A percentile compares a stretch with the other conserved stretches of the same genome.
These are phyloP conservation scores for Embidobia sp. DNA, from an alignment of 2,888 invertebrate genomes.

Conservation along the genomic window DNA sequence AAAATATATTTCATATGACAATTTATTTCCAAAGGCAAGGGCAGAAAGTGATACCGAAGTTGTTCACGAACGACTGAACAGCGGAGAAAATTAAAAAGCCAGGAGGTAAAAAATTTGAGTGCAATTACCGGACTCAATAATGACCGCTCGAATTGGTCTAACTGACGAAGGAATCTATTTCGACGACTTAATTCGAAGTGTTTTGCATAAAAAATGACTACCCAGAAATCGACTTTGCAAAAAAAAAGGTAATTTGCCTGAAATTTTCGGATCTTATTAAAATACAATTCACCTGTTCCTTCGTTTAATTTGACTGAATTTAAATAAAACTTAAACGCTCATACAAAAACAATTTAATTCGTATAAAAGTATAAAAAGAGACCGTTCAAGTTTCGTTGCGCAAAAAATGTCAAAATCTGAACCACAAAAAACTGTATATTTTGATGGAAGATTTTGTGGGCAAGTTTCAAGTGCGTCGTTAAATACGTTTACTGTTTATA, in stretches of 20 bases:
- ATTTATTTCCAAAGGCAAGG: slow-evolving; percentile 14
- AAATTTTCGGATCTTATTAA: no score
- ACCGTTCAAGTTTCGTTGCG: no score
- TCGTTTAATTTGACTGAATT: no score
- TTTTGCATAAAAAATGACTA: slow-evolving; percentile 19
- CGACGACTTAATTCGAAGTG: slow-evolving; percentile 22
- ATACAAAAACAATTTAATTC: no score
- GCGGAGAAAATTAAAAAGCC: slow-evolving; percentile 8
- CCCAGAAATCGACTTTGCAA: no score
- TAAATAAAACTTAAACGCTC: no score
- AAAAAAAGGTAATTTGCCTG: no score
- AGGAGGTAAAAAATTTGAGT: slow-evolving; percentile 11
- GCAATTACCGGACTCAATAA: slow-evolving; percentile 27
- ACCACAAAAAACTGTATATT: no score
- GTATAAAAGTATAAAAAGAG: no score
- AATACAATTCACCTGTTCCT: no score
- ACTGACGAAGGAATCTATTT: slow-evolving; percentile 12
- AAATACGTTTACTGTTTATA: slow-evolving; percentile 6
- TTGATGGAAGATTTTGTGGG: no score
- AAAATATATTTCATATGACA: slow-evolving; percentile 19
- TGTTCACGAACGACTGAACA: slow-evolving; percentile 2
- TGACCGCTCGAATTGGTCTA: slow-evolving; percentile 19
- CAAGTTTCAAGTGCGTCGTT: slow-evolving; percentile 21
- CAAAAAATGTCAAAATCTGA: no score
- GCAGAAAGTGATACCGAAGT: not conserved